phyloP scores from a whole-genome alignment of 2,797 vertebrate genomes.

The Lacerta viridis region DNA sequence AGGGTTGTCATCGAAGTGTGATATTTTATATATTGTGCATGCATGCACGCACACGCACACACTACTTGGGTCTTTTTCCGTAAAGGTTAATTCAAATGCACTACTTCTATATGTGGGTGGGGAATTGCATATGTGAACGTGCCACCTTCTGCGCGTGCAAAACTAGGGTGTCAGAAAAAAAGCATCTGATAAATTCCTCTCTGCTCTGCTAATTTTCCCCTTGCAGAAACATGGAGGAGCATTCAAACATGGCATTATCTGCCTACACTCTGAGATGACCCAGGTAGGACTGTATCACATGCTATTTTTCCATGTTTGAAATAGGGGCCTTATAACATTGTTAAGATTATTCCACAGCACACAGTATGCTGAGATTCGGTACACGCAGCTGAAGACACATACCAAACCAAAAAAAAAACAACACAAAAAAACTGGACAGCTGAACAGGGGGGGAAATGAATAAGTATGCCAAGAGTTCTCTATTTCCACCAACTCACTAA shows the following conservation, averaged over 20 bases:
- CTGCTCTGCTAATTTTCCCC: neutral
- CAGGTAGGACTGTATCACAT: neutral
- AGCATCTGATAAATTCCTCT: neutral
- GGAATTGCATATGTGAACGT: neutral
- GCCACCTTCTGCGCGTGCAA: neutral
- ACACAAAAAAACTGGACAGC: neutral
- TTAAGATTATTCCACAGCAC: neutral
- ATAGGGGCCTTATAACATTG: neutral
- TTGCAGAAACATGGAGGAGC: neutral
- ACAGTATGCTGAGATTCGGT: too few species aligned
- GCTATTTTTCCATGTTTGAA: neutral
- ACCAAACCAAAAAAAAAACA: neutral
- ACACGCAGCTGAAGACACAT: too few species aligned
- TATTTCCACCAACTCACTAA: neutral
- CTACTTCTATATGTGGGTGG: neutral
- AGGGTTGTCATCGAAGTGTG: constrained; percentile 28
- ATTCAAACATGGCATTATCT: neutral
- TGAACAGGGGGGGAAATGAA: too few species aligned
- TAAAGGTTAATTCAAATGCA: neutral
- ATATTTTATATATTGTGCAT: neutral
- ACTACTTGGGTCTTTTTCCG: neutral
- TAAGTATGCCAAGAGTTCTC: neutral
- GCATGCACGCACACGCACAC: too few species aligned
- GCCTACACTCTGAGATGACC: neutral
- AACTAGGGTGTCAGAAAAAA: neutral